Evolutionary conservation across 2,113 vertebrate genomes (phyloP).

Genomic region (Rhynchopsitta pachyrhyncha): DNA sequence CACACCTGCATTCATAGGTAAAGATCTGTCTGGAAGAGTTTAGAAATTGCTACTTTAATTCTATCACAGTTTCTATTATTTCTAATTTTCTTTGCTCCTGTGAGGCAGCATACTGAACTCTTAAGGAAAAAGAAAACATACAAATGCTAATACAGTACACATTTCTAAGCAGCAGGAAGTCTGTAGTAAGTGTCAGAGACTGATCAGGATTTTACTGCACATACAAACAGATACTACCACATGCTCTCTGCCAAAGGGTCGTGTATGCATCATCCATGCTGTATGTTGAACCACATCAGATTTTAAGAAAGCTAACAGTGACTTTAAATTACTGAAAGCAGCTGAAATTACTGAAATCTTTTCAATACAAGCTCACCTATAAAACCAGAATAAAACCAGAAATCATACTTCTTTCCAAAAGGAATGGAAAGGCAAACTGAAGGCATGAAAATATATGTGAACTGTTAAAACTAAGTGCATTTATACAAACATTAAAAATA

Average conservation of each 20-base stretch:
- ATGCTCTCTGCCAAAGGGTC: constrained; percentile 37
- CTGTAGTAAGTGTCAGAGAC: constrained; percentile 77
- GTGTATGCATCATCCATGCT: constrained; percentile 4
- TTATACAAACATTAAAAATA: background rate
- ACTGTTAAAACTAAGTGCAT: background rate
- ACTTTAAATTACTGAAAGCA: constrained; percentile 61
- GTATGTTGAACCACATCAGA: constrained; percentile 44
- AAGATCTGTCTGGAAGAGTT: constrained; percentile 2
- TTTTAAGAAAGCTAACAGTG: constrained; percentile 15
- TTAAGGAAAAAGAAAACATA: constrained; percentile 73
- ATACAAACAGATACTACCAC: constrained; percentile 65
- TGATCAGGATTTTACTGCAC: constrained; percentile 68
- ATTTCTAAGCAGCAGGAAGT: constrained; percentile 73
- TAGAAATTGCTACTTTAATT: constrained; percentile 40
- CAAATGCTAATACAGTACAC: constrained; percentile 74
- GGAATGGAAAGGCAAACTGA: background rate
- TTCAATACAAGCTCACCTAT: background rate
- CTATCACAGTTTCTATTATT: constrained; percentile 21
- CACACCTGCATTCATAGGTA: background rate
- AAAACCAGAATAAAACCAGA: background rate
- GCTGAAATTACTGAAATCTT: background rate
- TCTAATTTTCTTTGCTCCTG: constrained; percentile 73
- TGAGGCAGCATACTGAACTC: constrained; percentile 66
- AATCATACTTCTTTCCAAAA: background rate
- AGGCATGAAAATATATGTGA: background rate